Percentiles rank a stretch among this genome's conserved stretches.
Conservation (phyloP, 2,888 invertebrate genomes). For the Sminthurides aquaticus region DNA sequence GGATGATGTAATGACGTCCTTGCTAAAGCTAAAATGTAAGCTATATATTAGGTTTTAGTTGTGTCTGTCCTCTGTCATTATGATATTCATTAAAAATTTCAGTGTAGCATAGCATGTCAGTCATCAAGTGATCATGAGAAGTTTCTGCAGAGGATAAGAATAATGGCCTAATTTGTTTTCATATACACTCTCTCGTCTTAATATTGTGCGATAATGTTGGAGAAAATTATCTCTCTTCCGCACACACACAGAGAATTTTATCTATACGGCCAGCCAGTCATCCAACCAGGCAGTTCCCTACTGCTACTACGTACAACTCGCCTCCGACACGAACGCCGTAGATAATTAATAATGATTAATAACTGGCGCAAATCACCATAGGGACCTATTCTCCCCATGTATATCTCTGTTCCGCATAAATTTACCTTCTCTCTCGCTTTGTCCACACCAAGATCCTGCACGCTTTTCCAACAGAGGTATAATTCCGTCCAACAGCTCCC, state of each 20-base stretch:
- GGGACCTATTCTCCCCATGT: no score
- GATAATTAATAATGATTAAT: constrained; percentile 8
- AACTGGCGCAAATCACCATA: background rate
- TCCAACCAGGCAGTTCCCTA: no score
- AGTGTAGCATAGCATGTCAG: background rate
- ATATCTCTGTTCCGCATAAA: no score
- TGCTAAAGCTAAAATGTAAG: no score
- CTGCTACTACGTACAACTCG: background rate
- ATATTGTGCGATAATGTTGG: background rate
- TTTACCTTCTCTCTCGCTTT: no score
- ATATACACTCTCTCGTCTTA: background rate
- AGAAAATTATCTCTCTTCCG: background rate
- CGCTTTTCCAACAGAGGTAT: no score
- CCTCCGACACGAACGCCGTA: background rate
- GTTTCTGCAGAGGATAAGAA: background rate
- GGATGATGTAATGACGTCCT: no score
- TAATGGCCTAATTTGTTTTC: background rate
- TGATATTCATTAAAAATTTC: background rate
- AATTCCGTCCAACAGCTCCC: no score
- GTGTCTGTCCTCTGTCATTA: background rate
- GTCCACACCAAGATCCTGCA: no score
- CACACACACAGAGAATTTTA: background rate
- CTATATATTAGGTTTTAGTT: no score
- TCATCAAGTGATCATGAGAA: background rate
- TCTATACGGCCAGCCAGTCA: background rate